phyloP scores from a whole-genome alignment of 2,113 vertebrate species.

The Myotis lucifugus region DNA sequence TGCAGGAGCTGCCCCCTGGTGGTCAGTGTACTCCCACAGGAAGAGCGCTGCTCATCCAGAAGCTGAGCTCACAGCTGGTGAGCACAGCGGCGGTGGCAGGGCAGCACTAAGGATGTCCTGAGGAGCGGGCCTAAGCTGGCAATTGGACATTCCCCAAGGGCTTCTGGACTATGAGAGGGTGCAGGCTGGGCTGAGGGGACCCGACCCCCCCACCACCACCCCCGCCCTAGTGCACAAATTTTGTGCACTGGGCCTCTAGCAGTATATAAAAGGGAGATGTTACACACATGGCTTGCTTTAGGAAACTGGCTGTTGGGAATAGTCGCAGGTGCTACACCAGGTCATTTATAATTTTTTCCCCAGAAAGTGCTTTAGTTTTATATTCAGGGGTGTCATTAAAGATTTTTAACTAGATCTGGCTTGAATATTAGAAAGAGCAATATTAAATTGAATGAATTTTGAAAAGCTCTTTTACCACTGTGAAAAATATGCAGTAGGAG shows the following conservation, averaged over 20 bases:
- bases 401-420: background rate
- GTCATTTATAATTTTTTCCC: background rate
- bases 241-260: background rate
- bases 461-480: background rate
- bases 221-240: too few species aligned
- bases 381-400: background rate
- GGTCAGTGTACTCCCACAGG: too few species aligned
- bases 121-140: too few species aligned
- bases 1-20: too few species aligned
- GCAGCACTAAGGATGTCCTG: too few species aligned
- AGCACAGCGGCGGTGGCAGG: too few species aligned
- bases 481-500: background rate
- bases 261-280: background rate
- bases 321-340: background rate
- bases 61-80: too few species aligned
- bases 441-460: background rate
- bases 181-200: too few species aligned
- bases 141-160: too few species aligned
- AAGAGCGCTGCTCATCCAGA: too few species aligned
- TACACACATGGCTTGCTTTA: background rate
- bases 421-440: background rate
- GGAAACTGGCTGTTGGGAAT: background rate
- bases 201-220: too few species aligned
- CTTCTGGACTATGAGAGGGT: too few species aligned
- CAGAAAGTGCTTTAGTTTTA: background rate